Evolutionary conservation across 2,113 vertebrate species (phyloP).

Genomic region (Scatophagus argus): DNA sequence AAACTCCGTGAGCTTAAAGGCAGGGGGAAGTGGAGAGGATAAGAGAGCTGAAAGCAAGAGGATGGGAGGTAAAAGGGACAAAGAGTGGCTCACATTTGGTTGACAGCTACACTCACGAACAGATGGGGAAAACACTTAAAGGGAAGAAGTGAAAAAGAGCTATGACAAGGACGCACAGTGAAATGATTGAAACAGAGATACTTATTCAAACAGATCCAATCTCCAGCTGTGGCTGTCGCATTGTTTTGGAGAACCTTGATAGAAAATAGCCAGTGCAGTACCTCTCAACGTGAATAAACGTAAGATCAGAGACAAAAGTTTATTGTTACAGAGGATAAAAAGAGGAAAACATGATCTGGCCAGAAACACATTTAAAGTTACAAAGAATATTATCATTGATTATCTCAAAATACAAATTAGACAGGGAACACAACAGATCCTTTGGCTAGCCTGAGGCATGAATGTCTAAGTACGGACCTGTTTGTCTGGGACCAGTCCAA

Average conservation of each 20-base stretch:
- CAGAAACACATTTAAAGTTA: not conserved
- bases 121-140: slow-evolving; percentile 67
- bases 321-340: slow-evolving; percentile 2
- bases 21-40: slow-evolving; percentile 37
- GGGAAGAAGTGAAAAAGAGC: slow-evolving; percentile 30
- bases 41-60: slow-evolving; percentile 47
- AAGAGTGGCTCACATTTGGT: slow-evolving; percentile 44
- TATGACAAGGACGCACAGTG: slow-evolving; percentile 28
- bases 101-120: slow-evolving; percentile 53
- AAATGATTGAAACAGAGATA: slow-evolving; percentile 47
- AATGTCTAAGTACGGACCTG: slow-evolving; percentile 28
- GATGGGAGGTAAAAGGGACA: slow-evolving; percentile 47
- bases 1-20: slow-evolving; percentile 56
- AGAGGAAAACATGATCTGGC: not conserved
- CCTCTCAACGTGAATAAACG: not conserved
- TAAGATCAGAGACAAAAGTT: not conserved
- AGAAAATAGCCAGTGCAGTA: slow-evolving; percentile 3
- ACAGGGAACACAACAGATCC: slow-evolving; percentile 8
- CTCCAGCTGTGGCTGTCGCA: slow-evolving; percentile 8
- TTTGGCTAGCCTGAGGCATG: slow-evolving; percentile 43
- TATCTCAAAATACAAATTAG: slow-evolving; percentile 18
- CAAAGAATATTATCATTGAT: not conserved
- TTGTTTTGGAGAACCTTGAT: slow-evolving; percentile 29
- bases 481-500: slow-evolving; percentile 20
- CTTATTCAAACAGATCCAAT: slow-evolving; percentile 33